A percentile compares a stretch with the other conserved stretches of the same genome.
Evolutionary conservation across 1,140 invertebrate species (phyloP).

Genomic region (Pinna nobilis): DNA sequence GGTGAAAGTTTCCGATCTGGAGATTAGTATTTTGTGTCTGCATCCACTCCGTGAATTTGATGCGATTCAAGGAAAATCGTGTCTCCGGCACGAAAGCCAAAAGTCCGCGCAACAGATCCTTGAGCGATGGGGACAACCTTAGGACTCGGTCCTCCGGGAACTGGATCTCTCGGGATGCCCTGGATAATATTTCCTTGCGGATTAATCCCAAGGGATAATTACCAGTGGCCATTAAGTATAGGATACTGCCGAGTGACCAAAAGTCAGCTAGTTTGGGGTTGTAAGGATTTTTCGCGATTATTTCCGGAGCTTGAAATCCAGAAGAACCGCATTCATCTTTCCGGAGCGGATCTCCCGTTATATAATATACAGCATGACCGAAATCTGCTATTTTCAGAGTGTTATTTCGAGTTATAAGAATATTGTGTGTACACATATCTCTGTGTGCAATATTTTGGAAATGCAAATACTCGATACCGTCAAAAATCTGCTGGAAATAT

Average conservation of each 20-base stretch:
- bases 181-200: slow-evolving; percentile 15
- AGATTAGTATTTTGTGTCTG: slow-evolving; percentile 20
- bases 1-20: slow-evolving; percentile 49
- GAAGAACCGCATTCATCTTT: slow-evolving; percentile 38
- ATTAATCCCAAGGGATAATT: slow-evolving; percentile 43
- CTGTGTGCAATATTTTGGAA: slow-evolving; percentile 47
- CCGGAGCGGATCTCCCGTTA: slow-evolving; percentile 36
- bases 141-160: slow-evolving; percentile 38
- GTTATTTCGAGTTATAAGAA: slow-evolving; percentile 44
- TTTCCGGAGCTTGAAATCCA: slow-evolving; percentile 54
- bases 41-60: slow-evolving; percentile 36
- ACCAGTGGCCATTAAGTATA: slow-evolving; percentile 53
- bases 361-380: slow-evolving; percentile 37
- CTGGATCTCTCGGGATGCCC: slow-evolving; percentile 27
- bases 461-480: slow-evolving; percentile 49
- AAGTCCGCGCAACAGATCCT: slow-evolving; percentile 28
- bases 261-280: slow-evolving; percentile 44
- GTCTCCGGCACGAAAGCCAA: slow-evolving; percentile 21
- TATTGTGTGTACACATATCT: slow-evolving; percentile 54
- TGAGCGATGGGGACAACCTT: slow-evolving; percentile 28
- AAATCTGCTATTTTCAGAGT: slow-evolving; percentile 51
- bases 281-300: slow-evolving; percentile 40
- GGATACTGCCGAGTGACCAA: slow-evolving; percentile 48
- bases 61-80: slow-evolving; percentile 38
- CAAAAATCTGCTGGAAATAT: slow-evolving; percentile 54